Percentiles rank a stretch among this genome's conserved stretches.
Evolutionary conservation across 2,797 vertebrate genomes (phyloP).

Genomic region (Adrianichthys oophorus): DNA sequence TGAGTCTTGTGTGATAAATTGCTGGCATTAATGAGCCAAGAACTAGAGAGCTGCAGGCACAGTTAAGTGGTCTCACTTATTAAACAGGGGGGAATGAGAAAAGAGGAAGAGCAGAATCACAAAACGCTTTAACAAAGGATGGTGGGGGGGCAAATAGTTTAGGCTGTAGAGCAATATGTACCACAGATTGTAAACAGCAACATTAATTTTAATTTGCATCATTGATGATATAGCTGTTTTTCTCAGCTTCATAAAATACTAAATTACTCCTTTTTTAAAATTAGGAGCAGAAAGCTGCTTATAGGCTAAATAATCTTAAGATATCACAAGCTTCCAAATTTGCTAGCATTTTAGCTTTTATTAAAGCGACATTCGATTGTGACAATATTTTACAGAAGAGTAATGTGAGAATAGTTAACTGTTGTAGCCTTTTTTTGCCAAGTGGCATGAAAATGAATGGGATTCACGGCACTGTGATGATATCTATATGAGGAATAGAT

Average conservation of each 20-base stretch:
- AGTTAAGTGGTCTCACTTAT: constrained; percentile 26
- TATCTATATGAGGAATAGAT: background rate
- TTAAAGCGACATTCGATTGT: constrained; percentile 5
- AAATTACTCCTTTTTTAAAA: too few species aligned
- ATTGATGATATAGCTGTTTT: constrained; percentile 5
- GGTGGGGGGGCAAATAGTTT: constrained; percentile 4
- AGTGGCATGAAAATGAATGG: constrained; percentile 14
- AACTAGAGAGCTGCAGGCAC: constrained; percentile 24
- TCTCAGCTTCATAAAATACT: background rate
- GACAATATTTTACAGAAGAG: constrained; percentile 13
- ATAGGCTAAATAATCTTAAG: too few species aligned
- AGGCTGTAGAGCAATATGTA: constrained; percentile 11
- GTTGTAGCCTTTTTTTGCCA: constrained; percentile 22
- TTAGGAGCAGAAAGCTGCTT: too few species aligned
- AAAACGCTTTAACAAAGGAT: constrained; percentile 15
- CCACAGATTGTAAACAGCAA: background rate
- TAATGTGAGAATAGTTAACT: constrained; percentile 10
- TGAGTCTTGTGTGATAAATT: constrained; percentile 46
- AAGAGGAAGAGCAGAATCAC: background rate
- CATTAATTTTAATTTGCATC: constrained; percentile 10
- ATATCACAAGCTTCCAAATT: background rate
- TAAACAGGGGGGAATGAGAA: constrained; percentile 17
- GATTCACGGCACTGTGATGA: background rate
- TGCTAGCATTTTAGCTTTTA: constrained; percentile 8
- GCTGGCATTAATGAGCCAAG: constrained; percentile 43